Conservation (phyloP, 2,888 invertebrate genomes). For the Phyllotreta cruciferae region DNA sequence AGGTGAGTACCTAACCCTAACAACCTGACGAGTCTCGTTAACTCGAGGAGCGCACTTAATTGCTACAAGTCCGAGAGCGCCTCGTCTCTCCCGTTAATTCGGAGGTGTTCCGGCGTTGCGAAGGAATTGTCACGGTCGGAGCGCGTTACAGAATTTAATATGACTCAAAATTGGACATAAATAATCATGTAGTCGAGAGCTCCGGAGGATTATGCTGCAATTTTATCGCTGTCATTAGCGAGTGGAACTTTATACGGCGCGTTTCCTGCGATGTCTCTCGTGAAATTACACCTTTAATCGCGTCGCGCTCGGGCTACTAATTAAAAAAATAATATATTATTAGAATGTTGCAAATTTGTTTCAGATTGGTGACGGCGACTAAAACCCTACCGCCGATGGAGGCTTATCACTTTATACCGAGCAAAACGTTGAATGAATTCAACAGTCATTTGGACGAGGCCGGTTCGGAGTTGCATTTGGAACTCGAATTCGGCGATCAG, state of each 20-base stretch:
- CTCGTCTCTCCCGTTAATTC: constrained; percentile 13
- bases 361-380: constrained; percentile 79
- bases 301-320: not conserved
- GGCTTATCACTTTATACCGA: constrained; percentile 84
- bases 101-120: constrained; percentile 6
- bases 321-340: not conserved
- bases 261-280: not conserved
- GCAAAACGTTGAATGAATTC: constrained; percentile 86
- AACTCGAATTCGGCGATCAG: constrained; percentile 85
- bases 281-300: constrained; percentile 11
- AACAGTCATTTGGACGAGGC: constrained; percentile 88
- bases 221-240: constrained; percentile 11
- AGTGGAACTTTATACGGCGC: constrained; percentile 3
- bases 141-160: constrained; percentile 21
- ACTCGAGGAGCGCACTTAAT: constrained; percentile 23
- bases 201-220: constrained; percentile 5
- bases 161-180: constrained; percentile 22
- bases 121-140: constrained; percentile 15
- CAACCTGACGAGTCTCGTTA: constrained; percentile 11
- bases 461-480: constrained; percentile 84
- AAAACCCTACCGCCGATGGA: constrained; percentile 90
- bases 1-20: constrained; percentile 57
- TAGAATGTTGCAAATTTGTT: constrained; percentile 1
- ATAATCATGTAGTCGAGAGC: constrained; percentile 18
- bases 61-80: constrained; percentile 16